phyloP scores from a whole-genome alignment of 1,140 invertebrate genomes.

The Hetaerina americana region DNA sequence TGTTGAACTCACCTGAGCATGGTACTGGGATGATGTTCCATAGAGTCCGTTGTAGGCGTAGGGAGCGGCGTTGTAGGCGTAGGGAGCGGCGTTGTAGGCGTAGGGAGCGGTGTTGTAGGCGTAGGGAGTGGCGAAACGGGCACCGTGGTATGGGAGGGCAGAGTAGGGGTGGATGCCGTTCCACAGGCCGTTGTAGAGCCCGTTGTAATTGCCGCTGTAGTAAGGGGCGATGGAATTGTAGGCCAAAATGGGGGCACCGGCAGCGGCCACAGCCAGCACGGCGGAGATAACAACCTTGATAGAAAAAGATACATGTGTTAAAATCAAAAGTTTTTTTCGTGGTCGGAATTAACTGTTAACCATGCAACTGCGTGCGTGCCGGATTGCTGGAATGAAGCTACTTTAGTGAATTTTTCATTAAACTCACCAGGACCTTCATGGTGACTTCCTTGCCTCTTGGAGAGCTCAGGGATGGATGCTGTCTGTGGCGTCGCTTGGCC shows the following conservation, averaged over 20 bases:
- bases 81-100: no score
- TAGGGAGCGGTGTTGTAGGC: slow-evolving; percentile 1
- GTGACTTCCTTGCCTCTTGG: not conserved
- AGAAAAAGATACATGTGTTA: slow-evolving; percentile 6
- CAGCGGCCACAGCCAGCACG: slow-evolving; percentile 16
- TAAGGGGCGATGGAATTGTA: not conserved
- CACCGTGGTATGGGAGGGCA: slow-evolving; percentile 3
- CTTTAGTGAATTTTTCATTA: no score
- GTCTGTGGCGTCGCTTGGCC: not conserved
- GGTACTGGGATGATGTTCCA: not conserved
- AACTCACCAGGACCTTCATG: not conserved
- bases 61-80: no score
- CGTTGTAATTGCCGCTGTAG: no score
- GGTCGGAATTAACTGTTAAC: no score
- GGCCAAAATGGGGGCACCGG: slow-evolving; percentile 1
- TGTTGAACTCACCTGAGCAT: not conserved
- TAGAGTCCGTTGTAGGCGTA: not conserved
- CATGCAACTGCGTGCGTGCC: no score
- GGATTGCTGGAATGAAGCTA: no score
- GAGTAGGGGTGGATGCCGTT: no score
- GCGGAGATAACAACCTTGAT: slow-evolving; percentile 25
- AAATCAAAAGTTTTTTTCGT: no score
- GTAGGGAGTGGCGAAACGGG: slow-evolving; percentile 14
- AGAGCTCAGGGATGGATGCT: not conserved
- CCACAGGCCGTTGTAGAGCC: no score